A percentile compares a stretch with the other conserved stretches of the same genome.
These are phyloP conservation scores for Hybognathus amarus DNA, from an alignment of 2,797 vertebrate species.

Conservation along the genomic window DNA sequence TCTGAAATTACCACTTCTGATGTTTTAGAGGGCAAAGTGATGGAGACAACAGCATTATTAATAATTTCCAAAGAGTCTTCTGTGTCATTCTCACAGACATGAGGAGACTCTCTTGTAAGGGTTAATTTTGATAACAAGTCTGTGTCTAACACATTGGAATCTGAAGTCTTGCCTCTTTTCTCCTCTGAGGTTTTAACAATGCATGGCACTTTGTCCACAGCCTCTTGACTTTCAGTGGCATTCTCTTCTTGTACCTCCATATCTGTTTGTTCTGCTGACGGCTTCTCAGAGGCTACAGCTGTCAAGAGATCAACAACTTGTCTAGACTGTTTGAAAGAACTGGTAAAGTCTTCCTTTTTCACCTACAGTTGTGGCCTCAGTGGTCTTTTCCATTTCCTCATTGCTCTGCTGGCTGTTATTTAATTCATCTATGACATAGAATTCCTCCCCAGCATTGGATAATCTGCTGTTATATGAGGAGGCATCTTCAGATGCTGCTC, in stretches of 20 bases:
- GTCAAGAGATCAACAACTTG: neutral
- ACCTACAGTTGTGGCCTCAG: neutral
- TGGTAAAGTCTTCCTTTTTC: neutral
- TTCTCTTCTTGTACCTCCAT: conserved; percentile 28
- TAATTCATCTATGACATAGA: conserved; percentile 73
- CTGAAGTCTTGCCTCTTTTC: neutral
- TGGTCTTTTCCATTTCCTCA: conserved; percentile 15
- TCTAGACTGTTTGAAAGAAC: conserved; percentile 2
- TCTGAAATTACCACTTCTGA: conserved; percentile 18
- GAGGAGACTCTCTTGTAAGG: neutral
- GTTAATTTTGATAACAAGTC: conserved; percentile 24
- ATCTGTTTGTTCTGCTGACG: neutral
- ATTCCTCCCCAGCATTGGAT: conserved; percentile 66
- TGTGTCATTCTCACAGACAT: neutral
- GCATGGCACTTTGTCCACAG: neutral
- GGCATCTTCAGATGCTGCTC: conserved; percentile 12
- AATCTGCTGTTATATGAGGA: conserved; percentile 50
- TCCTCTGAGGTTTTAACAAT: neutral
- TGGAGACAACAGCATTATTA: neutral
- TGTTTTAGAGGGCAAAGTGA: conserved; percentile 5
- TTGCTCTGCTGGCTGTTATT: conserved; percentile 60
- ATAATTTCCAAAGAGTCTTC: neutral
- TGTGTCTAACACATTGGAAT: conserved; percentile 2
- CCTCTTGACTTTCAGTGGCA: conserved; percentile 24
- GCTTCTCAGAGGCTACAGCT: neutral